Conservation (phyloP, 2,888 invertebrate species). For the Priocnemis perturbator region DNA sequence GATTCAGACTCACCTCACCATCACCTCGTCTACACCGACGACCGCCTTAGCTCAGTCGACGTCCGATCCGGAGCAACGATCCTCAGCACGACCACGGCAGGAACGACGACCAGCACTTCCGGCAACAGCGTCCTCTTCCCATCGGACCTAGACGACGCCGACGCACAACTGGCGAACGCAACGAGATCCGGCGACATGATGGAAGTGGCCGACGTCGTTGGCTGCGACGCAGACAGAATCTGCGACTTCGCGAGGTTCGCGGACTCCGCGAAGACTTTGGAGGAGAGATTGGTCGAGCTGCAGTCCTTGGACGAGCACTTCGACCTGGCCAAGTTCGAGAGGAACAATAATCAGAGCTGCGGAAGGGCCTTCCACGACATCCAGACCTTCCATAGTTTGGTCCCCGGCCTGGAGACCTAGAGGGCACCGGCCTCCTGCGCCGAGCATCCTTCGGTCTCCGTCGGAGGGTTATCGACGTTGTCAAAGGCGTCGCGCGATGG, state of each 20-base stretch:
- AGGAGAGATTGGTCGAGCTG: constrained; percentile 66
- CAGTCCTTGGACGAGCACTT: constrained; percentile 69
- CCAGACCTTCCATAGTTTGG: constrained; percentile 71
- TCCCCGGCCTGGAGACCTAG: constrained; percentile 72
- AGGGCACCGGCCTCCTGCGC: constrained; percentile 38
- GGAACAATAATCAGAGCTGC: constrained; percentile 70
- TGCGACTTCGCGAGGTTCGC: constrained; percentile 68
- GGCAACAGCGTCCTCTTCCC: constrained; percentile 41
- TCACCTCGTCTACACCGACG: constrained; percentile 50
- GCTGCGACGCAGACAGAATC: constrained; percentile 65
- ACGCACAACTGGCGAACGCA: constrained; percentile 27
- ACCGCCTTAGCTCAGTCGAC: constrained; percentile 49
- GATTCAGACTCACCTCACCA: constrained; percentile 49
- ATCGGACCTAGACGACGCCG: constrained; percentile 41
- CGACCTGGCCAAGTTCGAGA: constrained; percentile 68
- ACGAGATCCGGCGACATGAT: constrained; percentile 50
- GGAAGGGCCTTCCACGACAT: constrained; percentile 71
- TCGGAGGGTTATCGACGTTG: not conserved
- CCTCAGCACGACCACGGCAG: constrained; percentile 20
- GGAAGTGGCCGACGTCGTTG: constrained; percentile 62
- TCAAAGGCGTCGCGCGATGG: constrained; percentile 16
- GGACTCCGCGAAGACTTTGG: constrained; percentile 65
- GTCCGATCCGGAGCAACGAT: constrained; percentile 50
- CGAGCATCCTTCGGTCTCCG: constrained; percentile 33
- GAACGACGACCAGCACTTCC: constrained; percentile 31